Base-by-base conservation (phyloP, 2,113 vertebrate genomes). In the Oophaga pumilio region DNA sequence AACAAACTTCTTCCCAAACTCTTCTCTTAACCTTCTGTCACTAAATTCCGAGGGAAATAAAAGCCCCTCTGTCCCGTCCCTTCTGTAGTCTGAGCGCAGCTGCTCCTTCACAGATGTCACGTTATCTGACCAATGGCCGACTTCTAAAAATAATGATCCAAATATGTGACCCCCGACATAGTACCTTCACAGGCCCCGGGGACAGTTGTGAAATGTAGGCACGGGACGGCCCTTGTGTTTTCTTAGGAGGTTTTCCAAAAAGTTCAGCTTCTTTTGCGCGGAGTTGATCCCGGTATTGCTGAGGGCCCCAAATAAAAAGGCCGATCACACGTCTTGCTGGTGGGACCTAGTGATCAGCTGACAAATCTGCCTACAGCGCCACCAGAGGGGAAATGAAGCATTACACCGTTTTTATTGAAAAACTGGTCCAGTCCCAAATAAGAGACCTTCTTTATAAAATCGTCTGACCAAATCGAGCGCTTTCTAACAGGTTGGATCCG, bases 91-190 rank as follows among this genome's bases (percentile, higher is more conserved):
- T 0, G 60, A n/a, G 24, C 33, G 28, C 59, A 82, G 59, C 50
- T 82, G 80, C 80, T 43, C 50, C 43, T 50, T 82, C 49, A 50
- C 79, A 50, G 59, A 81, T 81, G 78, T 81, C 78, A 22, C 0
- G 18, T 22, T 43, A 43, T 82, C 59, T 81, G 33, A 17, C 28
- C 28, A 33, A 11, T 81, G 20, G 1, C 20, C 22, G 13, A 2
- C 11, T 49, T 52, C 80, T 82, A 82, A 82, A 82, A 82, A 68
- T 82, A 82, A 66, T 81, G 28, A 7, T 17, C 6, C 8, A 82
- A 50, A n/a, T 82, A 82, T 82, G 80, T 82, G 80, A 52, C 80
- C 43, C 80, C 62, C 43, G 18, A 82, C 80, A 52, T 20, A 24
- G 11, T 64, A 68, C 60, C 80, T 68, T 68, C 49, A 17, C 13